Evolutionary conservation across 2,797 vertebrate genomes (phyloP), one percentile per base, ranked within the genome.

Genomic region (Meriones psammophilus): DNA sequence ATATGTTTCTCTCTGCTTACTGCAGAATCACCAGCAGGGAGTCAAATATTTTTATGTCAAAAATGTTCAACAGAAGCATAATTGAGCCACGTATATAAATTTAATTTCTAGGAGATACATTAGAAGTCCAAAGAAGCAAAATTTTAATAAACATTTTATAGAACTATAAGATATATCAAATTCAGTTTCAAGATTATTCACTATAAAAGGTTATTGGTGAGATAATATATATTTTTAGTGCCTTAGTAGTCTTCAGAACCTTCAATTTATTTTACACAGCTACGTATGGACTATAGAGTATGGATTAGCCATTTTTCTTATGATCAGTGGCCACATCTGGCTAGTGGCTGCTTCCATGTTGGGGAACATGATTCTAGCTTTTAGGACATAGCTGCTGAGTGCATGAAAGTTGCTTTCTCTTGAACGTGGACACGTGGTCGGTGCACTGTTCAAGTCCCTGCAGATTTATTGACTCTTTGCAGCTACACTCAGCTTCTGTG

Each of bases 111-210:
- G 54, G n/a, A 88, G 42, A 22, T 30, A 77, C 8, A 64, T 68
- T 8, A 76, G 26, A 92, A 88, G 46, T 36, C 13, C n/a, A 76
- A 87, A 28, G 62, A 30, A 60, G 77, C 8, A 58, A 58, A 68
- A 87, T 84, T 94, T 94, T 42, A 54, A 73, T 33, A 33, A 78
- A 13, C 42, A 50, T 80, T 87, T 84, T 92, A 46, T 74, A 58
- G n/a, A 42, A 71, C 9, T 60, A 10, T 18, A 79, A 73, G 56
- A 24, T 17, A 26, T 73, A 90, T 42, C 33, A 62, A 89, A 28
- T 93, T 50, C 73, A 1, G 64, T 90, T 90, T 95, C 17, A 73
- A 69, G 50, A 54, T 28, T 36, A 80, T 68, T 86, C 20, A 85
- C 4, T 36, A 58, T 36, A 62, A 91, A 92, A 54, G 14, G 36